A percentile compares a stretch with the other conserved stretches of the same genome.
Evolutionary conservation across 2,113 vertebrate species (phyloP).

Genomic region (Oenanthe melanoleuca): DNA sequence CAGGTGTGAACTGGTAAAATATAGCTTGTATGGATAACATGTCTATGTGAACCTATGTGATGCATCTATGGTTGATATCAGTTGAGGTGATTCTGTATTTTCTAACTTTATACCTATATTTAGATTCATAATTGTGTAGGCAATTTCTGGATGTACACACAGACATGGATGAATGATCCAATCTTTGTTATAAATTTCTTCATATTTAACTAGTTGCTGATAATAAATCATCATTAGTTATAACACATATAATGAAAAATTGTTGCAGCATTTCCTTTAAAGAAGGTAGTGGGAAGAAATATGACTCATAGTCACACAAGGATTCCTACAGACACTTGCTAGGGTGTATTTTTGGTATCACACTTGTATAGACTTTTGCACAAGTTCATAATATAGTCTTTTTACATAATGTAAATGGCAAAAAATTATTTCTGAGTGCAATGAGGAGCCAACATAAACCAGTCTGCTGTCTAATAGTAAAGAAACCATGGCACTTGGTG

Average conservation of each 20-base stretch:
- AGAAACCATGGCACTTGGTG: neutral
- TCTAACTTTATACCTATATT: neutral
- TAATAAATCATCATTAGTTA: neutral
- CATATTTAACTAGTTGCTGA: neutral
- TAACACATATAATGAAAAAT: neutral
- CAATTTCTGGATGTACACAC: neutral
- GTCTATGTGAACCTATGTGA: neutral
- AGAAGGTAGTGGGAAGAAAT: neutral
- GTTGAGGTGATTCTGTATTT: neutral
- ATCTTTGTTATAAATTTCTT: neutral
- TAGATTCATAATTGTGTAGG: neutral
- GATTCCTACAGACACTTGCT: neutral
- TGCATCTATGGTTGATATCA: neutral
- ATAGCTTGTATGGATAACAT: neutral
- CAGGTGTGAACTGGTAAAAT: neutral
- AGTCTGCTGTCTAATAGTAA: neutral
- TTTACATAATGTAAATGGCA: neutral
- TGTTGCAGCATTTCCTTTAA: neutral
- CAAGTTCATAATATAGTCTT: neutral
- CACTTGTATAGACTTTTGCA: neutral
- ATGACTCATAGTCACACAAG: neutral
- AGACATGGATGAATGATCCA: neutral
- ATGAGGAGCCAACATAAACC: neutral
- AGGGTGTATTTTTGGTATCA: neutral
- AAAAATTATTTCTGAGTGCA: neutral